Conservation (phyloP, 2,797 vertebrate species). For the Chiloscyllium punctatum region DNA sequence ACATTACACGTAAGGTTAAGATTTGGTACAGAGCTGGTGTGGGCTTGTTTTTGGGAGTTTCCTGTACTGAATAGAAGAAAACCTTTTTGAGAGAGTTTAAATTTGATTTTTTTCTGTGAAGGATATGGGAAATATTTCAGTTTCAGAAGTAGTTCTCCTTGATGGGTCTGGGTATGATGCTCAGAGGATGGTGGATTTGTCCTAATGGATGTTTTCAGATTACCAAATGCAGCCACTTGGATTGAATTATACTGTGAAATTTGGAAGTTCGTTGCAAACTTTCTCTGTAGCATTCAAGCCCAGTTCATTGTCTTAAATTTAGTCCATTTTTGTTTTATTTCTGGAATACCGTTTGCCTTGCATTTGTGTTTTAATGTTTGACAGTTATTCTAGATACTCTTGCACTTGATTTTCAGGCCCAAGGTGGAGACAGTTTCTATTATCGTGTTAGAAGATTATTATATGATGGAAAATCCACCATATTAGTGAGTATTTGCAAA, state of each 20-base stretch:
- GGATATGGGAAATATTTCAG: neutral
- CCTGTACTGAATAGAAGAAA: neutral
- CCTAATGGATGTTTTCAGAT: neutral
- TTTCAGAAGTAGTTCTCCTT: neutral
- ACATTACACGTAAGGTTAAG: neutral
- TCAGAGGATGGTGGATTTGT: neutral
- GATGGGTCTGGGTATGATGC: neutral
- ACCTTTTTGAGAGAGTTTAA: neutral
- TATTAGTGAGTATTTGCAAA: conserved; percentile 70
- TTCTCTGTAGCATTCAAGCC: neutral
- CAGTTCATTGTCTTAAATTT: neutral
- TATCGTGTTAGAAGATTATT: conserved; percentile 84
- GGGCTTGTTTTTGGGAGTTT: neutral
- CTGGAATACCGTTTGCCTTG: conserved; percentile 41
- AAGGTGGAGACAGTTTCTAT: conserved; percentile 85
- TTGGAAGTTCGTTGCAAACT: neutral
- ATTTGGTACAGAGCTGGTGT: neutral
- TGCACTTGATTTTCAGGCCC: conserved; percentile 63
- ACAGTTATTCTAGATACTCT: neutral
- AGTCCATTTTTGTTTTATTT: conserved; percentile 46
- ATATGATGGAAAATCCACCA: conserved; percentile 85
- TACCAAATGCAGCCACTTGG: neutral
- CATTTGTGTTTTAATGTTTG: neutral
- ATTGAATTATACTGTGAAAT: neutral
- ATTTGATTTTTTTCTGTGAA: neutral